Conservation (phyloP, 2,113 vertebrate genomes). For the Xiphorhynchus elegans region DNA sequence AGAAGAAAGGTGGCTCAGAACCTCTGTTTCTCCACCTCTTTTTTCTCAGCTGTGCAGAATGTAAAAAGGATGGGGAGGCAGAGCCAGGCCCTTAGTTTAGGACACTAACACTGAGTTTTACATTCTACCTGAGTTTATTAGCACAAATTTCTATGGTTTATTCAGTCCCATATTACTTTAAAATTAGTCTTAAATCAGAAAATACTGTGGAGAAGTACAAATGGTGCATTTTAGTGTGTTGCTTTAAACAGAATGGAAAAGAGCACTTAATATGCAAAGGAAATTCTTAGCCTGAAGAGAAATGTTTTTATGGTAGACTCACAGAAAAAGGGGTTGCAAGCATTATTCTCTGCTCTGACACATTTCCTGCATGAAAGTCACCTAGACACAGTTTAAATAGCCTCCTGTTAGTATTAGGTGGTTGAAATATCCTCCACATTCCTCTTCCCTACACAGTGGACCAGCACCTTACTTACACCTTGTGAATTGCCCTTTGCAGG, state of each 20-base stretch:
- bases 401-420: neutral
- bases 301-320: conserved; percentile 16
- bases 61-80: neutral
- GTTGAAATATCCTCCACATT: neutral
- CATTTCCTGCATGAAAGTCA: neutral
- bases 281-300: conserved; percentile 38
- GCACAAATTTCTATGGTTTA: conserved; percentile 12
- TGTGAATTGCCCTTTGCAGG: neutral
- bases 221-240: conserved; percentile 32
- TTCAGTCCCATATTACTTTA: conserved; percentile 32
- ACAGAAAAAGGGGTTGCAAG: neutral
- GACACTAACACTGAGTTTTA: neutral
- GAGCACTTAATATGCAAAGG: conserved; percentile 42
- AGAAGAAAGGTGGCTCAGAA: neutral
- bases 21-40: neutral
- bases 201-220: conserved; percentile 26
- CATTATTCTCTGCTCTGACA: neutral
- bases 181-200: conserved; percentile 57
- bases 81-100: conserved; percentile 8
- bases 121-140: conserved; percentile 29
- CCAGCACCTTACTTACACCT: neutral
- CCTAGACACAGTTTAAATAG: neutral
- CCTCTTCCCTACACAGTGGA: neutral
- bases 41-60: neutral
- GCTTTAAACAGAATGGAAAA: conserved; percentile 52